Evolutionary conservation across 2,888 invertebrate genomes (phyloP), one percentile per base, ranked within the genome.

Genomic region (Chymomyza fuscimana): DNA sequence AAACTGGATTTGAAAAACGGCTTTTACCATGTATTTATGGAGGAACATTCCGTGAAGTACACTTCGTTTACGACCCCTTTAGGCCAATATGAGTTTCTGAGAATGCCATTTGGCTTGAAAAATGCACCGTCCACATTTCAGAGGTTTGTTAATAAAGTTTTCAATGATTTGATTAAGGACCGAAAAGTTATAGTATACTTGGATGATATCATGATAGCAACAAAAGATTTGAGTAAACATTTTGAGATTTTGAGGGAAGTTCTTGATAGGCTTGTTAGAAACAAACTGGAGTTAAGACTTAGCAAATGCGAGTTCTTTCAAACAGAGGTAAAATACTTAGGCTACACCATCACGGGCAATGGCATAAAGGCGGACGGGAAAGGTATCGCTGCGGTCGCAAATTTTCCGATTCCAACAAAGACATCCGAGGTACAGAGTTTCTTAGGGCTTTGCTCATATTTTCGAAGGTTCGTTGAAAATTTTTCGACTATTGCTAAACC

Each of bases 391-490:
- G 19, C 19, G 19, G 19, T 19, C 19, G 19, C 19, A 19, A 19
- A 19, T 19, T 19, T 19, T 19, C 19, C 19, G 19, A 19, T 67
- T 3, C 69, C 54, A 56, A 19, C 19, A 19, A 19, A 19, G 19
- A 19, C 19, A 19, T 19, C 19, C 19, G 19, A 19, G 19, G 19
- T 16, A 19, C 15, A 67, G 67, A 16, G 29, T 22, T 10, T 29
- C 60, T 22, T 69, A 3, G 62, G 73, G 5, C 19, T 67, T 4
- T 65, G 62, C 12, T 70, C 71, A 0, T 75, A 77, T 60, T 72
- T 78, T 32, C 73, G 81, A 22, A 83, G 77, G 69, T 88, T 85
- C 73, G 81, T 90, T 36, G 80, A 81, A 22, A 74, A 81, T 65
- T 72, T 82, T 72, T 68, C 69, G 29, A 60, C 19, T 36, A 64